Conservation (phyloP, 2,888 invertebrate species). For the Nemoura dubitans region DNA sequence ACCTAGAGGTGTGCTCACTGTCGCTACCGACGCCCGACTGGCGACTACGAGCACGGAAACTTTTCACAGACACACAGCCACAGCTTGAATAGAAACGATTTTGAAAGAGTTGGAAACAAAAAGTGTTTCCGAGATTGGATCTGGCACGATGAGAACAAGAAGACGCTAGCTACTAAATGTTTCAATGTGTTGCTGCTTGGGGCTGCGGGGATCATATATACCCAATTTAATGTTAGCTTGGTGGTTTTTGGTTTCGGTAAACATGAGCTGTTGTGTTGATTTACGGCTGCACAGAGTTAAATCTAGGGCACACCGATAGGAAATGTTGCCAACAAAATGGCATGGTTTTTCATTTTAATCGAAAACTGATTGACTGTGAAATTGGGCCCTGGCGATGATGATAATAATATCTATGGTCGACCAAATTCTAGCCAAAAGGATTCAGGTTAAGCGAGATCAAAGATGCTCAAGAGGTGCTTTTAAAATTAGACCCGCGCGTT, state of each 20-base stretch:
- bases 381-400: background rate
- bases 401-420: background rate
- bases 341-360: background rate
- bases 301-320: background rate
- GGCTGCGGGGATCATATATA: background rate
- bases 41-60: background rate
- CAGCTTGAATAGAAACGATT: background rate
- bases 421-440: background rate
- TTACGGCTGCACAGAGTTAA: background rate
- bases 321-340: background rate
- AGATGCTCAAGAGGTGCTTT: background rate
- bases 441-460: background rate
- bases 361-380: background rate
- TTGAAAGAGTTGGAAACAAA: constrained; percentile 5
- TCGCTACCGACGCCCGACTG: background rate
- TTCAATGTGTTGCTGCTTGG: constrained; percentile 5
- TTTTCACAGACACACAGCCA: background rate
- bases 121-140: constrained; percentile 36
- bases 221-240: background rate
- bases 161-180: constrained; percentile 17
- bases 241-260: background rate
- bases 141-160: constrained; percentile 24
- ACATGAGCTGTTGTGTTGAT: background rate
- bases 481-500: background rate
- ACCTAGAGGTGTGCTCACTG: background rate